Evolutionary conservation across 2,113 vertebrate species (phyloP).

Genomic region (Myotis brandtii): DNA sequence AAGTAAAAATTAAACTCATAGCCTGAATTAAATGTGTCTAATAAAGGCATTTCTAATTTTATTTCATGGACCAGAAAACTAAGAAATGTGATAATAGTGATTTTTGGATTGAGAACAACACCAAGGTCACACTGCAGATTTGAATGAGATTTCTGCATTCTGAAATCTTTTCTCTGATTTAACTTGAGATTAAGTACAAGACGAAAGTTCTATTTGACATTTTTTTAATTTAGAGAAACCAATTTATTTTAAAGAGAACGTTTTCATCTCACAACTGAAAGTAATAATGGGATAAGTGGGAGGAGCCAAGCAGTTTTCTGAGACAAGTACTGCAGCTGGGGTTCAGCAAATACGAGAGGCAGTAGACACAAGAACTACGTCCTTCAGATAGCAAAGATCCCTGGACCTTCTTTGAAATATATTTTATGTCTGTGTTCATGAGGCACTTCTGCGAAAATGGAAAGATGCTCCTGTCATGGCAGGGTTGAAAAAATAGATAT

Average conservation of each 20-base stretch:
- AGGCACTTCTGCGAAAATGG: slow-evolving; percentile 11
- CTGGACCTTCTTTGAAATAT: slow-evolving; percentile 16
- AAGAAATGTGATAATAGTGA: slow-evolving; percentile 13
- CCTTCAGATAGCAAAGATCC: neutral
- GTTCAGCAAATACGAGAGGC: neutral
- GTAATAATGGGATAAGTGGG: slow-evolving; percentile 22
- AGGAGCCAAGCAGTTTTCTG: neutral
- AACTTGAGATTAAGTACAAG: slow-evolving; percentile 47
- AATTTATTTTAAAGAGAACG: neutral
- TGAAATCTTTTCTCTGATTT: slow-evolving; percentile 51
- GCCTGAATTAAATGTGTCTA: neutral
- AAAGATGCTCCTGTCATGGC: neutral
- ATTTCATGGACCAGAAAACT: neutral
- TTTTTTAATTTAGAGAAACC: slow-evolving; percentile 16
- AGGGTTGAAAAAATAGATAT: neutral
- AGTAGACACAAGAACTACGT: neutral
- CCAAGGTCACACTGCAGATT: neutral
- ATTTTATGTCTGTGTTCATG: neutral
- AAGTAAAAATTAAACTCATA: slow-evolving; percentile 53
- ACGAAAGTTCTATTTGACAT: slow-evolving; percentile 2
- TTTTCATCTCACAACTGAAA: slow-evolving; percentile 57
- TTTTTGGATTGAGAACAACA: slow-evolving; percentile 52
- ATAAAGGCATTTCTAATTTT: slow-evolving; percentile 45
- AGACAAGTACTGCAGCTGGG: neutral
- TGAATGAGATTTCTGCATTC: neutral